Evolutionary conservation across 2,888 invertebrate genomes (phyloP), one percentile per base, ranked within the genome.

Genomic region (Idaea dimidiata): DNA sequence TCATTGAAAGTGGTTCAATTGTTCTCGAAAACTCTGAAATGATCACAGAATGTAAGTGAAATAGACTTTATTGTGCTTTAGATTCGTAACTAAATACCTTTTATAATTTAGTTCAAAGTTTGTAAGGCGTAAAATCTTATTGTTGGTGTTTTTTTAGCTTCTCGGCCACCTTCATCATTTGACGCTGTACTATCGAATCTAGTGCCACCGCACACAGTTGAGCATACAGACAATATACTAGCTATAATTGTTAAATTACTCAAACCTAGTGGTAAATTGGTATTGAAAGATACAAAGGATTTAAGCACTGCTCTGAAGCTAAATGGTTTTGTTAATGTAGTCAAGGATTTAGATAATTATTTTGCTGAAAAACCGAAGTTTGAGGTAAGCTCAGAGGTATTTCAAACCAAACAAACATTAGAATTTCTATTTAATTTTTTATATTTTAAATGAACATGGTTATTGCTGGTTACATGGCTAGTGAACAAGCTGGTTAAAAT

Each of bases 281-380:
- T 94, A 60, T 69, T 95, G 18, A 89, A 90, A 66, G 93, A 94
- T 72, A 80, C 84, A 59, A 79, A 80, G 16, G 88, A 91, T 74
- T 66, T 93, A 54, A 79, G 83, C 17, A 93, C 93, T 54, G 81
- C 89, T 59, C 84, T 96, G 18, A 95, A 94, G 79, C 78, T 96
- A 0, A 93, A 93, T 73, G 96, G 96, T 7, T 96, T 95, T 75
- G 79, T 94, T 17, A 87, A 93, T 78, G 74, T 91, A n/a, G 73
- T 68, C 6, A 82, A 83, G 55, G 71, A 72, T 56, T 67, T 75
- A 17, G 83, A 84, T 54, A 66, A 93, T 58, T 87, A 79, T 72
- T 82, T 89, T 54, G 93, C 94, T 66, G 91, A 93, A 62, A 96
- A 96, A 82, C 96, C 96, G 4, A 94, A 94, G 72, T 97, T 95